Base-by-base conservation (phyloP, 2,888 invertebrate species). In the Synanthedon formicaeformis region DNA sequence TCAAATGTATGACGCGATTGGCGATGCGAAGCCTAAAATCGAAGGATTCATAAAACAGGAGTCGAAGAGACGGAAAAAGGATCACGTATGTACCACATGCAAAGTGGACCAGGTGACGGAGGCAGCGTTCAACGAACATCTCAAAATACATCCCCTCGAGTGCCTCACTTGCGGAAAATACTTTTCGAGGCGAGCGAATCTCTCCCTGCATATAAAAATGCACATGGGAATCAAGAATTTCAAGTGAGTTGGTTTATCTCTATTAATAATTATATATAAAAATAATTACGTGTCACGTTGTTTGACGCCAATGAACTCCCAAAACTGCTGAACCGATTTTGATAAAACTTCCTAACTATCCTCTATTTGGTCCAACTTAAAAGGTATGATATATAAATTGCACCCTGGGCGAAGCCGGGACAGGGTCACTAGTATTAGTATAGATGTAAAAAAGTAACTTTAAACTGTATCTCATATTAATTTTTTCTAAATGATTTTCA, bases 121-220 rank as follows among this genome's bases (percentile, higher is more conserved):
- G 12, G 89, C 89, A 11, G 87, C 90, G 10, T 95, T 92, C 71
- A 91, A 92, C 58, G 90, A 90, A 3, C 95, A 96, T 73, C 87
- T 95, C 41, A 92, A 92, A 65, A 89, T 92, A 49, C 96, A 96
- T 75, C 95, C 95, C 0, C 87, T 95, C 53, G 94, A 95, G 77
- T 96, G 96, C 63, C 89, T 92, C 56, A 91, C 93, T 14, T 96
- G 96, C 69, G 94, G 94, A 12, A 94, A 94, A 70, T 92, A 91
- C 69, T 95, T 93, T 87, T 91, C 90, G 67, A 87, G 91, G 14
- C 90, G 92, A 71, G 92, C 92, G 59, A 94, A 93, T 74, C 89
- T 94, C 57, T 92, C 92, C 51, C 78, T 94, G 48, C 96, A 96
- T 72, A 89, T 93, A 72, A 94, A 94, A 71, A 91, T 94, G 1